These are phyloP conservation scores for Volucella inflata DNA, from an alignment of 2,888 invertebrate genomes.

Conservation along the genomic window DNA sequence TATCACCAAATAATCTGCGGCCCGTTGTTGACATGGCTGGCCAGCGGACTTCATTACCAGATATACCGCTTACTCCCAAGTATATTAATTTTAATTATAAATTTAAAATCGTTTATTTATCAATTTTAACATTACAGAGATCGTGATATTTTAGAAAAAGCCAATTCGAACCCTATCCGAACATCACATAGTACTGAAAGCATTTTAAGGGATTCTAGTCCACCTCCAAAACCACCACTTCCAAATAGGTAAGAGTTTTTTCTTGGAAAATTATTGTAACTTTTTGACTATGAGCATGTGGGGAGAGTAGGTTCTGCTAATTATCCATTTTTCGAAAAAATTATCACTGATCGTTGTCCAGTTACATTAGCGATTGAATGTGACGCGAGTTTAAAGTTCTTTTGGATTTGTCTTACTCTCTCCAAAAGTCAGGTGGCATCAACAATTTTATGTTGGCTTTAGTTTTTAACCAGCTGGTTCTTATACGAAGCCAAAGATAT, in stretches of 20 bases:
- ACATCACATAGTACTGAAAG: conserved; percentile 93
- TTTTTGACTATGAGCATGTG: too few species aligned
- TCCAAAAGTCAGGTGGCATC: too few species aligned
- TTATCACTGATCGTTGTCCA: too few species aligned
- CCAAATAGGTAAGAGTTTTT: conserved; percentile 87
- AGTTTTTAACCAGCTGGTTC: too few species aligned
- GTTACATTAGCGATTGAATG: too few species aligned
- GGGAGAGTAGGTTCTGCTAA: too few species aligned
- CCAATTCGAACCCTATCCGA: conserved; percentile 86
- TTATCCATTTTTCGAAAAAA: too few species aligned
- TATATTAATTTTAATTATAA: conserved; percentile 84
- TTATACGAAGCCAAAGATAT: too few species aligned
- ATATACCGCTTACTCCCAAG: conserved; percentile 92
- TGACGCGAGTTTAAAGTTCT: too few species aligned
- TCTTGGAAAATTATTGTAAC: too few species aligned
- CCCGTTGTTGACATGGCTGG: conserved; percentile 84
- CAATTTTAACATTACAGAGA: conserved; percentile 77
- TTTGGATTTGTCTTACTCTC: too few species aligned
- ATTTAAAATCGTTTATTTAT: not conserved
- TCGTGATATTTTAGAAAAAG: conserved; percentile 83
- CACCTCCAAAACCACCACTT: conserved; percentile 95
- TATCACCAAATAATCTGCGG: conserved; percentile 80
- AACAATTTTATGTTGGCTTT: too few species aligned
- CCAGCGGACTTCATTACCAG: conserved; percentile 89
- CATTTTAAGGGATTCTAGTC: conserved; percentile 89